Base-by-base conservation (phyloP, 2,113 vertebrate genomes). In the Psephotus haematonotus region DNA sequence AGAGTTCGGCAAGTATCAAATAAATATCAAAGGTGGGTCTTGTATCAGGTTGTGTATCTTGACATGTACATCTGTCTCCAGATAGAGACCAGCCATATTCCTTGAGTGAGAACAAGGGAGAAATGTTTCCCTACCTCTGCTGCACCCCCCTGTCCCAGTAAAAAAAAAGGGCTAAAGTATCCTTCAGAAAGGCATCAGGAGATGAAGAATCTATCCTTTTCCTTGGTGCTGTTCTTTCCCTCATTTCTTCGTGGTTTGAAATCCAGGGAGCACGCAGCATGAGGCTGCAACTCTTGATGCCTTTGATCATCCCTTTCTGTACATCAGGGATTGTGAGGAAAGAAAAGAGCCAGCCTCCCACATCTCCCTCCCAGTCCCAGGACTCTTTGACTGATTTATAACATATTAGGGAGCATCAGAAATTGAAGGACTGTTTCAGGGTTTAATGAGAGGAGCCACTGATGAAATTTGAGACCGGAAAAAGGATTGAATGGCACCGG, bases 41-140 rank as follows among this genome's bases (percentile, higher is more conserved):
- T 81, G 37, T 22, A n/a, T 41, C 22, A 44, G 25, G 6, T 15
- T 27, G 9, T 33, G 6, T 47, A 27, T 37, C 57, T 52, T n/a
- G 27, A 35, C 17, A 4, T 2, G 22, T 28, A 4, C 0, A 0
- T 29, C 29, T 8, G 2, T 19, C n/a, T 17, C 18, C 19, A 52
- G 12, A 27, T 23, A n/a, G 37, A 31, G 37, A 43, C 28, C 37
- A 44, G 28, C 29, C 22, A 14, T 43, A 17, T 57, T 62, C 50
- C 41, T 15, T 52, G 39, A 41, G 18, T 13, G 27, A 68, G 25
- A 86, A 17, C 27, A 39, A 49, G 31, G 55, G 18, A 87, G 55
- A 67, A 62, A 63, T 12, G 14, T 27, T n/a, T 77, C 24, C 22
- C 37, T 33, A 13, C 43, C 16, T 39, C 16, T 37, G n/a, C 27